Conservation (phyloP, 1,140 invertebrate species). For the Brachionus sp. region DNA sequence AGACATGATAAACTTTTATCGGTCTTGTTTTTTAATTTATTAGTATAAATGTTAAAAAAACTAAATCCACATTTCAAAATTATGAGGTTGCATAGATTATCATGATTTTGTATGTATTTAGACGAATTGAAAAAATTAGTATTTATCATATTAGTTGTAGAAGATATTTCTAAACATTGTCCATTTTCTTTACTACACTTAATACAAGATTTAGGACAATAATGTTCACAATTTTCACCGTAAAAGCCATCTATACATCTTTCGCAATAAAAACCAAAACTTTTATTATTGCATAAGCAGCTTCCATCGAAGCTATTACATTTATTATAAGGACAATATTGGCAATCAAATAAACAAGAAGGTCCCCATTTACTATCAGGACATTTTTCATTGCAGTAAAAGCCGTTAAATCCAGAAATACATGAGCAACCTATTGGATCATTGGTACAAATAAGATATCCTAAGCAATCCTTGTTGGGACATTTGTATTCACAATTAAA, state of each 20-base stretch:
- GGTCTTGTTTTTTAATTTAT: background rate
- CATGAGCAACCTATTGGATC: slow-evolving; percentile 16
- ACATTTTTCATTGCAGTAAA: slow-evolving; percentile 24
- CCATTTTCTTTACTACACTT: background rate
- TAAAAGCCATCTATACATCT: slow-evolving; percentile 2
- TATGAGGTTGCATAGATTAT: background rate
- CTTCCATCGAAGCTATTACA: slow-evolving; percentile 26
- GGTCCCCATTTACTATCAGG: slow-evolving; percentile 4
- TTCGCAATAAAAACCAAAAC: background rate
- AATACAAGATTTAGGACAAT: background rate
- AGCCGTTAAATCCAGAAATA: background rate
- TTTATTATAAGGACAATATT: background rate
- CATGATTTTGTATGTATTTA: background rate
- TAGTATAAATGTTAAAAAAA: background rate
- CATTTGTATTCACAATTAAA: slow-evolving; percentile 2
- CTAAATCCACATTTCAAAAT: background rate
- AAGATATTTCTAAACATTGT: background rate
- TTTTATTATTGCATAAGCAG: background rate
- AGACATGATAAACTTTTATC: background rate
- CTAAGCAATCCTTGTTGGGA: background rate
- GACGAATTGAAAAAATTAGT: background rate
- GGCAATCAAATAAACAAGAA: background rate
- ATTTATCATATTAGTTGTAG: background rate
- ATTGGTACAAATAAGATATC: background rate
- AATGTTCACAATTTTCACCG: background rate